Conservation (phyloP, 2,888 invertebrate species). For the Phlogophora meticulosa region DNA sequence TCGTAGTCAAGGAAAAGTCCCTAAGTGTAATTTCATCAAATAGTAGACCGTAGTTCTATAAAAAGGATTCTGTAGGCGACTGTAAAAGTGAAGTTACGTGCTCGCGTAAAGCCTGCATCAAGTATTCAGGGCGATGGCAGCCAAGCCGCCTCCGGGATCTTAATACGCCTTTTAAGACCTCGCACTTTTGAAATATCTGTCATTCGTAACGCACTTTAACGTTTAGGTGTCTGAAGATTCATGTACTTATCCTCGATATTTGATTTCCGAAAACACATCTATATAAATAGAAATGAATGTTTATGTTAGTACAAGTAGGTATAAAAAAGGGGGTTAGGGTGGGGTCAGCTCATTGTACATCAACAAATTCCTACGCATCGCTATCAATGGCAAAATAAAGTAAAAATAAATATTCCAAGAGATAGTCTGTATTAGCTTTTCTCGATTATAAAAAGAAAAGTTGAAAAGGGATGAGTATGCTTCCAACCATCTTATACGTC, state of each 20-base stretch:
- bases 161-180: constrained; percentile 50
- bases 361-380: too few relatives aligned
- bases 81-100: constrained; percentile 61
- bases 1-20: constrained; percentile 31
- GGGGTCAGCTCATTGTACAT: too few relatives aligned
- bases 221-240: constrained; percentile 38
- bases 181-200: constrained; percentile 65
- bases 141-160: constrained; percentile 55
- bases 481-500: neutral
- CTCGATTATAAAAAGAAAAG: neutral
- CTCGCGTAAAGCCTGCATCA: constrained; percentile 62
- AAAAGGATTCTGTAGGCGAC: constrained; percentile 43
- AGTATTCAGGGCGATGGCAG: constrained; percentile 69
- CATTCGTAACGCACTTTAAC: constrained; percentile 51
- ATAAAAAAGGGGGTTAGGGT: too few relatives aligned
- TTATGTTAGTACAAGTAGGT: too few relatives aligned
- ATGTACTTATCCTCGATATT: neutral
- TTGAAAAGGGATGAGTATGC: constrained; percentile 11
- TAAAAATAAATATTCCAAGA: too few relatives aligned
- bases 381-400: too few relatives aligned
- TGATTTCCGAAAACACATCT: neutral
- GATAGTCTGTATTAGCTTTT: neutral
- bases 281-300: too few relatives aligned
- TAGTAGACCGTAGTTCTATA: constrained; percentile 48
- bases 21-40: constrained; percentile 50